Base-by-base conservation (phyloP, 2,797 vertebrate species). In the Hirundo rustica region DNA sequence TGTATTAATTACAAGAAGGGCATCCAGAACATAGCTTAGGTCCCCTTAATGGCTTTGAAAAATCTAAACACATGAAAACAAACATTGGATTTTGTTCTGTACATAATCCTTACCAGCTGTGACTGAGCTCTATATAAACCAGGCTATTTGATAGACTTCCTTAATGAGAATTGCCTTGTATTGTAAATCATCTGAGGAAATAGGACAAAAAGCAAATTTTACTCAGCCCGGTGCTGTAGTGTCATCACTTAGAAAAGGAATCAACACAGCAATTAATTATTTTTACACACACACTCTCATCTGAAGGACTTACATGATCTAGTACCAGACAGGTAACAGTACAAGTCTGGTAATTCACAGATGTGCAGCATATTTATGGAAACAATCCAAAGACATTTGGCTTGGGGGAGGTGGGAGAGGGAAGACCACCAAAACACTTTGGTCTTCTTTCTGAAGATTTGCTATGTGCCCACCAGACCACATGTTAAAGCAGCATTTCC, bases 41-140 rank as follows among this genome's bases (percentile, higher is more conserved):
- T 84, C 82, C 88, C 40, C 71, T 66, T 84, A 96, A 93, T 50
- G 66, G 83, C 55, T 93, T 91, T 86, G 78, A 92, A 77, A 92
- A 86, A 92, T 73, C 80, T 82, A 94, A 95, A 96, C 77, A 94
- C 74, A 70, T 78, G 60, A 93, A 94, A 93, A 93, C 82, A 95
- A 96, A 94, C 89, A 86, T 16, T 7, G 1, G 71, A 26, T 92
- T 94, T 92, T 88, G 67, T 76, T 86, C 92, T 81, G 57, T 71
- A 76, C 29, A 22, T 96, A 96, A 96, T 92, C 79, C 60, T 88
- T 78, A 82, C 67, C 95, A 94, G 76, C 85, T 95, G 92, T 88
- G 73, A 92, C 48, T 47, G 75, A 91, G 55, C 70, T 95, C 93
- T 92, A 88, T 73, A 84, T 91, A 96, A 92, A 95, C 48, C 0